Percentiles rank a stretch among this genome's conserved stretches.
These are phyloP conservation scores for Sinohyriopsis cumingii DNA, from an alignment of 2,888 invertebrate genomes.

Conservation along the genomic window DNA sequence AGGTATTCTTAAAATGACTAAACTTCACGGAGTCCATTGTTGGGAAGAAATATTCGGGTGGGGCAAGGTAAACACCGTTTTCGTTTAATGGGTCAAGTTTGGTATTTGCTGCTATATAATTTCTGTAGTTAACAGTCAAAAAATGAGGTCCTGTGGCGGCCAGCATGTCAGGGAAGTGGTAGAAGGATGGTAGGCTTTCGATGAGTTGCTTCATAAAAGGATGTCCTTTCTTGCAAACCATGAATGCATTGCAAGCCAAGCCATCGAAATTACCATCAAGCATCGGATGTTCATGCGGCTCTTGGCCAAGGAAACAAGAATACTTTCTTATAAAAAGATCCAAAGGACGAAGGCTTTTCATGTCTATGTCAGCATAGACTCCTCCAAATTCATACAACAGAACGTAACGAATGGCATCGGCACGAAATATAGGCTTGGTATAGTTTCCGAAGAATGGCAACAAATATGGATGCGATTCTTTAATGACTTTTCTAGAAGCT, in stretches of 20 bases:
- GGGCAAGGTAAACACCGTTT: slow-evolving; percentile 15
- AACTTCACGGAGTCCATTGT: slow-evolving; percentile 18
- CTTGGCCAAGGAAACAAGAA: too few species aligned
- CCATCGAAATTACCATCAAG: slow-evolving; percentile 15
- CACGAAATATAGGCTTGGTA: slow-evolving; percentile 27
- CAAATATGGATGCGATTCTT: slow-evolving; percentile 31
- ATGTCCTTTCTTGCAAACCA: slow-evolving; percentile 8
- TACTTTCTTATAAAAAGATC: too few species aligned
- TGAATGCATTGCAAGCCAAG: slow-evolving; percentile 1
- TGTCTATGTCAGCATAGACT: too few species aligned
- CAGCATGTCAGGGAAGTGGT: slow-evolving; percentile 15
- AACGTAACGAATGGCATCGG: slow-evolving; percentile 24
- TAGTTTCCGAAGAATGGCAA: slow-evolving; percentile 35
- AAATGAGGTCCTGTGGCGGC: slow-evolving; percentile 25
- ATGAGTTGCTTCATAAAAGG: slow-evolving; percentile 21
- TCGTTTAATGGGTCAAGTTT: not conserved
- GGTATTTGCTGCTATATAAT: slow-evolving; percentile 5
- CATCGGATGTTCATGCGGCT: not conserved
- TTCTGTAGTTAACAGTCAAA: slow-evolving; percentile 5
- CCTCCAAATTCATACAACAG: too few species aligned
- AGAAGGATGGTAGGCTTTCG: slow-evolving; percentile 13
- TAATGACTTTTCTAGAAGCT: slow-evolving; percentile 32
- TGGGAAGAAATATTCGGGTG: slow-evolving; percentile 1
- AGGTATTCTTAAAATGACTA: slow-evolving; percentile 5
- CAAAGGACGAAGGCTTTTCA: too few species aligned